A percentile compares a stretch with the other conserved stretches of the same genome.
Conservation (phyloP, 1,140 invertebrate species). For the Diabrotica virgifera region DNA sequence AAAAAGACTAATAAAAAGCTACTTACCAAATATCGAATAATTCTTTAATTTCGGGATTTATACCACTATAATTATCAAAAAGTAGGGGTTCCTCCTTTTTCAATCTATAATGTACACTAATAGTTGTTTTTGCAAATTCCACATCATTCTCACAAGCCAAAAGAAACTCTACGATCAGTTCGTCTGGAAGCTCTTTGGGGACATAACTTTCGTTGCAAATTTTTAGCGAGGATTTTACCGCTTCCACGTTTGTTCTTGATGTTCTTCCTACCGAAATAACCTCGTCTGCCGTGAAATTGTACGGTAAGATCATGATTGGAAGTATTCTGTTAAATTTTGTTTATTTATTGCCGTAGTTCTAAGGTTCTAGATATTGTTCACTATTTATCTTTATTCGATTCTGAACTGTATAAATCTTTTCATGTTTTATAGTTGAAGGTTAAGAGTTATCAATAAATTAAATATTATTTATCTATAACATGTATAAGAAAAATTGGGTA, state of each 20-base stretch:
- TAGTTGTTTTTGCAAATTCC: slow-evolving; percentile 55
- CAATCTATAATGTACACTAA: slow-evolving; percentile 32
- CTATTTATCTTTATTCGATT: too few relatives aligned
- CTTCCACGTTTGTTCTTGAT: slow-evolving; percentile 30
- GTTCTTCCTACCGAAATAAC: slow-evolving; percentile 29
- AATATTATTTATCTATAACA: too few relatives aligned
- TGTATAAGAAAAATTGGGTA: too few relatives aligned
- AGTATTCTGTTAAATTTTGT: too few relatives aligned
- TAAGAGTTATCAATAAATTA: too few relatives aligned
- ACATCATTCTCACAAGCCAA: slow-evolving; percentile 58
- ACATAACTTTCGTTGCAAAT: not conserved
- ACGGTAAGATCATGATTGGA: slow-evolving; percentile 14
- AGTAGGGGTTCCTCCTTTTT: not conserved
- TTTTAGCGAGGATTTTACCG: slow-evolving; percentile 32
- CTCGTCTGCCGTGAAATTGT: slow-evolving; percentile 28
- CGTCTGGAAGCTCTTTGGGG: slow-evolving; percentile 31
- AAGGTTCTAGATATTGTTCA: too few relatives aligned
- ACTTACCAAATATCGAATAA: not conserved
- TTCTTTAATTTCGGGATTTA: not conserved
- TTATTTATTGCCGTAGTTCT: too few relatives aligned
- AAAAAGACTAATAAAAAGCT: not conserved
- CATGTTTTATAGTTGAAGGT: too few relatives aligned
- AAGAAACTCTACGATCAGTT: slow-evolving; percentile 57
- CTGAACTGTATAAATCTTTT: too few relatives aligned
- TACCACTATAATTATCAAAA: not conserved